Evolutionary conservation across 2,888 invertebrate species (phyloP), one percentile per base, ranked within the genome.

Genomic region (Loripinus fragilis): DNA sequence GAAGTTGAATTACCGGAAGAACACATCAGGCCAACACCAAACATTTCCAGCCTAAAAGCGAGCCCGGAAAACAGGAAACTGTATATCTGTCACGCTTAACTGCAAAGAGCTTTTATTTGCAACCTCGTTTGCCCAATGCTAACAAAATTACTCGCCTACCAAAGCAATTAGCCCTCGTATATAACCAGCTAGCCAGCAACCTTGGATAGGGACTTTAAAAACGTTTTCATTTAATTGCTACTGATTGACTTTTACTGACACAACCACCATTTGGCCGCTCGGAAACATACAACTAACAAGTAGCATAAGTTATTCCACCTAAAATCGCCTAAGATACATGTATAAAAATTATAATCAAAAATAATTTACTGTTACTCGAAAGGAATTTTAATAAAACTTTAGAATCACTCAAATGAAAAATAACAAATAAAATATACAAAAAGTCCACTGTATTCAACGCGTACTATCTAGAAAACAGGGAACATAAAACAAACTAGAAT

Each of bases 131-230:
- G 25, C 10, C 52, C 25, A 25, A 20, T 52, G 25, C 52, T 52
- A 52, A 52, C 52, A 28, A 52, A 52, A 52, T 52, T 52, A 52
- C 52, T 52, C 52, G 52, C 52, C 52, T 52, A 52, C 52, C 28
- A 52, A 5, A 25, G 10, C 25, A 52, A 52, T 52, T 52, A 28
- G 25, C 52, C 25, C 52, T 23, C 25, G 3, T 52, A 52, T 23
- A 20, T 52, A 52, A 15, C 52, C 52, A 52, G 7, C 23, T 17
- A 20, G 45, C 3, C n/a, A 3, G 7, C 15, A 20, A 45, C 45
- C 8, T 45, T 45, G 45, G 45, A 3, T 3, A 45, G 45, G n/a
- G 45, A 45, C 15, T 45, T 45, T 20, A 3, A 45, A 45, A 45
- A 45, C 45, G 20, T 20, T 45, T 45, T 17, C 45, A 45, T 45